These are phyloP conservation scores for Trachelus troglodyta DNA, from an alignment of 2,888 invertebrate species.

Conservation along the genomic window DNA sequence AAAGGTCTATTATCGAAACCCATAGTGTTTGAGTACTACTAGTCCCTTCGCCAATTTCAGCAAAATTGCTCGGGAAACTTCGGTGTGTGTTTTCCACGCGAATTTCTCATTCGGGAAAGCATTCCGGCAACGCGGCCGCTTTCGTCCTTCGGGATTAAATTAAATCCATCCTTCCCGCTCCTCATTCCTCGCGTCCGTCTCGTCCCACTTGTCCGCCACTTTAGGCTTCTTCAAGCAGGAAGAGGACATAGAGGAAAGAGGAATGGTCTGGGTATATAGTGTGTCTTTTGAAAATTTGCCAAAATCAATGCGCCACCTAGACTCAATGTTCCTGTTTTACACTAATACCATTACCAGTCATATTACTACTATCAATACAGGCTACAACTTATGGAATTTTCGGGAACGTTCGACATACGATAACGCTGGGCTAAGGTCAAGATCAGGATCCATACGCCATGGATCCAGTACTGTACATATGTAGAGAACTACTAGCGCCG, in stretches of 20 bases:
- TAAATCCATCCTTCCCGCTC: background rate
- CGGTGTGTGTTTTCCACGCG: background rate
- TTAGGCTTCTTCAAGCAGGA: background rate
- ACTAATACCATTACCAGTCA: background rate
- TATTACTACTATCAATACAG: background rate
- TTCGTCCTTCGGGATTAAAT: background rate
- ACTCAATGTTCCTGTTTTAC: background rate
- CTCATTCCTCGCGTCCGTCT: background rate
- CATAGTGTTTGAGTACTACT: background rate
- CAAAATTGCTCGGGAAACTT: background rate
- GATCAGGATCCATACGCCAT: background rate
- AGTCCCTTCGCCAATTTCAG: background rate
- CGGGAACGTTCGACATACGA: background rate
- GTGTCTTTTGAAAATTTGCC: background rate
- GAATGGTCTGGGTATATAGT: background rate
- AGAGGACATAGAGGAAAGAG: background rate
- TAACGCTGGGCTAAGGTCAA: background rate
- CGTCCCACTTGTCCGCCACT: background rate
- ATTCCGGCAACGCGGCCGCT: background rate
- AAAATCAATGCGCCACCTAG: background rate
- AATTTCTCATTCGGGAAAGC: background rate
- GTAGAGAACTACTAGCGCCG: background rate
- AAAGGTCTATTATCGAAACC: background rate
- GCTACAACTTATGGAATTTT: background rate
- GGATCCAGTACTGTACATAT: background rate